phyloP scores from a whole-genome alignment of 2,888 invertebrate genomes.

The Thecocarcelia acutangulata region DNA sequence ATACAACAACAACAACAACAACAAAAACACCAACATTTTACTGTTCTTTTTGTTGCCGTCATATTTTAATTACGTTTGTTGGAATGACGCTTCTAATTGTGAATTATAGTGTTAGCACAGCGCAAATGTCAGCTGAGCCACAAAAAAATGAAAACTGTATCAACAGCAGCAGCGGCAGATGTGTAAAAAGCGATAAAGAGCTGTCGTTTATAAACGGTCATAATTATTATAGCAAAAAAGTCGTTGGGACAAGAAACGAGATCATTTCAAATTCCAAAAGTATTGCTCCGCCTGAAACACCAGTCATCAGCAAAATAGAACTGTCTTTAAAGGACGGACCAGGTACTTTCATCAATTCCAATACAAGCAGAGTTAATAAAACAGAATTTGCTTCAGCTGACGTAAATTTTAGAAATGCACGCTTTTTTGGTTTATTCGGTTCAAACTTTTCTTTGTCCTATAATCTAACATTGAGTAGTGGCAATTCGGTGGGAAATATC shows the following conservation, averaged over 20 bases:
- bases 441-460: slow-evolving; percentile 62
- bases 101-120: slow-evolving; percentile 73
- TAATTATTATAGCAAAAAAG: background rate
- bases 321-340: background rate
- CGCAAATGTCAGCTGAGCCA: slow-evolving; percentile 54
- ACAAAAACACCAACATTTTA: slow-evolving; percentile 19
- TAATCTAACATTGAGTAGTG: slow-evolving; percentile 41
- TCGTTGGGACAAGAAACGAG: background rate
- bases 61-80: slow-evolving; percentile 78
- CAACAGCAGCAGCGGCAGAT: slow-evolving; percentile 6
- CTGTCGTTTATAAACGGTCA: background rate
- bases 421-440: slow-evolving; percentile 60
- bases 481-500: slow-evolving; percentile 50
- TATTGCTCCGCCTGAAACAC: slow-evolving; percentile 12
- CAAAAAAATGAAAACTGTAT: slow-evolving; percentile 12
- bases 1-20: background rate
- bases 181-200: slow-evolving; percentile 5
- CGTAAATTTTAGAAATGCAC: slow-evolving; percentile 34
- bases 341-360: background rate
- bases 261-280: background rate
- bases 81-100: slow-evolving; percentile 77
- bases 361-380: background rate
- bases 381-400: background rate
- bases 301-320: background rate
- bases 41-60: slow-evolving; percentile 66